phyloP scores from a whole-genome alignment of 2,113 vertebrate species.

The Xerus inauris region DNA sequence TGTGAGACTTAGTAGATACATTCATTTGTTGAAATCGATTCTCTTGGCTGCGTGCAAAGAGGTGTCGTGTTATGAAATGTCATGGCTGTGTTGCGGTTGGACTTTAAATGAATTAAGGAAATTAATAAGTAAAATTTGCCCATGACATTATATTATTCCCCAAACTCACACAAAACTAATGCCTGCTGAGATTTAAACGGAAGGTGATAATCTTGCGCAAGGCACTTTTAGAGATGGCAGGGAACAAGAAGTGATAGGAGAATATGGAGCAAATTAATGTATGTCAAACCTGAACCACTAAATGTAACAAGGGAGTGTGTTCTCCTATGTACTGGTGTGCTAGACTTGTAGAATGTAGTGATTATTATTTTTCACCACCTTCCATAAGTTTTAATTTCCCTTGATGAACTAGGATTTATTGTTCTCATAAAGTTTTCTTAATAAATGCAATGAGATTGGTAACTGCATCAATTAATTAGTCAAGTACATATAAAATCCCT shows the following conservation, averaged over 20 bases:
- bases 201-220: constrained; percentile 21
- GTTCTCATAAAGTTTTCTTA: constrained; percentile 77
- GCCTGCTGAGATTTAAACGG: background rate
- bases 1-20: background rate
- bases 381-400: constrained; percentile 78
- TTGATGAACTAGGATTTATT: constrained; percentile 75
- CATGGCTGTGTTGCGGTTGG: background rate
- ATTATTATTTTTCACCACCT: constrained; percentile 61
- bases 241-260: background rate
- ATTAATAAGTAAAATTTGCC: constrained; percentile 61
- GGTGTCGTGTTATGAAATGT: background rate
- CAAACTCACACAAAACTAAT: background rate
- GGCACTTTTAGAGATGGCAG: constrained; percentile 23
- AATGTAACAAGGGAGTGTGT: background rate
- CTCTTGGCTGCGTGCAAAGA: background rate
- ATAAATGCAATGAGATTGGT: constrained; percentile 69
- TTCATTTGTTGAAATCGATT: background rate
- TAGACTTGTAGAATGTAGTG: background rate
- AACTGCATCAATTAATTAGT: constrained; percentile 78
- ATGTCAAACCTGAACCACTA: background rate
- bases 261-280: constrained; percentile 53
- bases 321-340: background rate
- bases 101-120: constrained; percentile 57
- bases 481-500: constrained; percentile 65
- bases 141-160: constrained; percentile 33